Base-by-base conservation (phyloP, 1,140 invertebrate genomes). In the Monochamus saltuarius region DNA sequence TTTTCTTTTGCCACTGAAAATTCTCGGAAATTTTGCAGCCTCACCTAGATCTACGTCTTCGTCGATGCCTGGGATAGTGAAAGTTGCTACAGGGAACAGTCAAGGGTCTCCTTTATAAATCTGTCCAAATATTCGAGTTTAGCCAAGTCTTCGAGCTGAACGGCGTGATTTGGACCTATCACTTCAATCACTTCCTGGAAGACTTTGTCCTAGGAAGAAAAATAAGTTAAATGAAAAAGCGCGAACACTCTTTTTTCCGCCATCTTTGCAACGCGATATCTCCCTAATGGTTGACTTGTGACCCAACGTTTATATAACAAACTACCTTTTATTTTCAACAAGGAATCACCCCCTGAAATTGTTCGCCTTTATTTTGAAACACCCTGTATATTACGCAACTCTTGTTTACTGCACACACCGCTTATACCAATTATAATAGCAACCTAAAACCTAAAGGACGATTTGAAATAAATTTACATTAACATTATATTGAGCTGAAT, bases 71-170 rank as follows among this genome's bases (percentile, higher is more conserved):
- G 81, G 65, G 10, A 79, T 78, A 29, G 88, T 74, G 4, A 83
- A 64, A 3, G 87, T 84, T 2, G 82, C 83, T 1, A 85, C 78
- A 1, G 87, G 86, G 65, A 81, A 87, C n/a, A 87, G 50, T 47
- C 85, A 34, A 88, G 66, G 0, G 83, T 81, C 77, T 89, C 88
- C 60, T 85, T 84, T 16, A 89, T 80, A 4, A 83, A 81, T 19
- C 80, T 77, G 65, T 89, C 87, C 45, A 86, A 70, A 70, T 86
- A 89, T 49, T 77, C 76, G 74, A 89, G 76, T n/a, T 78, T 73
- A 9, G 73, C 61, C 7, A 89, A 62, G 65, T 87, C 85, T 14
- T 86, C 82, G 13, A 69, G 56, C n/a, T 70, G 76, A 1, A 79
- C 56, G 2, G 66, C 52, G n/a, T 64, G 61, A 45, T 77, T 67